These are phyloP conservation scores for Lacerta viridis DNA, from an alignment of 2,797 vertebrate genomes.

Conservation along the genomic window DNA sequence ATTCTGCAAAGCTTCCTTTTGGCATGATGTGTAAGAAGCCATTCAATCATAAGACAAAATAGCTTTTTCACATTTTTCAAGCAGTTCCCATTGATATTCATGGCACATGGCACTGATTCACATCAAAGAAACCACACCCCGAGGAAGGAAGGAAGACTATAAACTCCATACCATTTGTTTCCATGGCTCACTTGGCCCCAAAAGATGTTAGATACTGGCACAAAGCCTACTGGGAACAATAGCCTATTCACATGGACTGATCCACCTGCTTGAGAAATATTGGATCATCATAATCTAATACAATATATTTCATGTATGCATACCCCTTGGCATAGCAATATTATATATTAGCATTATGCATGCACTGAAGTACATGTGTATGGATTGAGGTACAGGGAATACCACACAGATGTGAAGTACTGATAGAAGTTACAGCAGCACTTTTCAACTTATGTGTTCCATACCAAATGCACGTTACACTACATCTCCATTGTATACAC, in stretches of 20 bases:
- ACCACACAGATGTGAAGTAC: neutral
- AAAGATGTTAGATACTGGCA: accelerated
- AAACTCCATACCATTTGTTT: neutral
- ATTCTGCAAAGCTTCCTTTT: neutral
- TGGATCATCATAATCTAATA: neutral
- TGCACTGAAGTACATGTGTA: neutral
- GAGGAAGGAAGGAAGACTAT: neutral
- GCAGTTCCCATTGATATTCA: neutral
- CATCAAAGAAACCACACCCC: neutral
- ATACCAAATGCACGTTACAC: neutral
- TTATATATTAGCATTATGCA: neutral
- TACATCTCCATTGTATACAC: neutral
- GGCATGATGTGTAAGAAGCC: neutral
- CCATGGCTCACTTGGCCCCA: neutral
- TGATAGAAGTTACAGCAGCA: neutral
- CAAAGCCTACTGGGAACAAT: neutral
- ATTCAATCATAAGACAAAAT: neutral
- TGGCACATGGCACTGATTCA: neutral
- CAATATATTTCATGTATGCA: neutral
- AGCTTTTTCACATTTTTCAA: neutral
- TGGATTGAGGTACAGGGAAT: neutral
- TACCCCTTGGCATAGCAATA: neutral
- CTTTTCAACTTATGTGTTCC: neutral
- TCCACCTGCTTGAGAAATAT: neutral
- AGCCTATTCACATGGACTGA: neutral